Percentiles rank a stretch among this genome's conserved stretches.
Evolutionary conservation across 2,797 vertebrate genomes (phyloP).

Genomic region (Chiloscyllium punctatum): DNA sequence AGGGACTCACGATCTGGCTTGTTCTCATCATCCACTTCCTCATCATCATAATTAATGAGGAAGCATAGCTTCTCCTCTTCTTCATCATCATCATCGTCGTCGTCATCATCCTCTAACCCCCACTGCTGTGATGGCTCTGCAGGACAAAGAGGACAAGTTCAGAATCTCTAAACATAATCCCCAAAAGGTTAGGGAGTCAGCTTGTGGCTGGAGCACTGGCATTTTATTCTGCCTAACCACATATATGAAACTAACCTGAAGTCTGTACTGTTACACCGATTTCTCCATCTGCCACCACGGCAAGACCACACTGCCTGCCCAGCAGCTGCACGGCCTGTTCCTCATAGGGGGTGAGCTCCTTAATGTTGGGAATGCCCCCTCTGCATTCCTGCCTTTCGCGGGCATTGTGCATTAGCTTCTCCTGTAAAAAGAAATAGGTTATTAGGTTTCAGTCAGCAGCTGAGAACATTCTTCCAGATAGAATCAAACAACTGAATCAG

Average conservation of each 20-base stretch:
- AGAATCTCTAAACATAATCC: not conserved
- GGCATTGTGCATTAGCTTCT: conserved; percentile 16
- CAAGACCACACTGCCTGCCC: conserved; percentile 25
- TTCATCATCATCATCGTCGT: not conserved
- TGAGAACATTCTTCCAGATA: not conserved
- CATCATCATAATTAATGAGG: conserved; percentile 4
- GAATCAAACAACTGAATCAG: not conserved
- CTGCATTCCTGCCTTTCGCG: not conserved
- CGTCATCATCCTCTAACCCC: not conserved
- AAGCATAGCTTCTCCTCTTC: conserved; percentile 7
- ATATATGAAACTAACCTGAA: not conserved
- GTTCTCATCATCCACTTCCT: not conserved
- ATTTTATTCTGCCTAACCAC: not conserved
- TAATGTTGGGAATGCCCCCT: conserved; percentile 27
- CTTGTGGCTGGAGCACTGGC: not conserved
- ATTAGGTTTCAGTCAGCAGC: not conserved
- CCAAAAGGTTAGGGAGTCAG: not conserved
- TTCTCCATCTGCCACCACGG: conserved; percentile 24
- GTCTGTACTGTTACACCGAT: conserved; percentile 18
- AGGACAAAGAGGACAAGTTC: not conserved
- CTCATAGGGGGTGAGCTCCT: conserved; percentile 26
- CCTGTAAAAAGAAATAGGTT: not conserved
- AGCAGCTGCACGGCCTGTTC: conserved; percentile 20
- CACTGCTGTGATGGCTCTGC: conserved; percentile 15
- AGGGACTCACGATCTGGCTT: conserved; percentile 9